These are phyloP conservation scores for Cantharis nigra DNA, from an alignment of 2,888 invertebrate species.

Conservation along the genomic window DNA sequence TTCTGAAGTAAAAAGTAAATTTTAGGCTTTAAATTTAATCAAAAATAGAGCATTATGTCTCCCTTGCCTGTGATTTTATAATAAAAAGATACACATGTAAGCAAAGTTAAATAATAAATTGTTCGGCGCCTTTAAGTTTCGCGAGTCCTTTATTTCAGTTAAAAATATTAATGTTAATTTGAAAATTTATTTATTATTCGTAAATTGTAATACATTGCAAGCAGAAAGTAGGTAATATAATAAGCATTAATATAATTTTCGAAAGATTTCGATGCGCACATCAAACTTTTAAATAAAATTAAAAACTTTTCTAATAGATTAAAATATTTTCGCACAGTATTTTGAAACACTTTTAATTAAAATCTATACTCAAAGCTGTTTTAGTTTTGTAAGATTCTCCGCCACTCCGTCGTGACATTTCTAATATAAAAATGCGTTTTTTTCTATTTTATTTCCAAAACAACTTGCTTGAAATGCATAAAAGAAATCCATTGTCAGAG, in stretches of 20 bases:
- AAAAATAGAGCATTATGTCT: conserved; percentile 32
- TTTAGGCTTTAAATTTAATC: conserved; percentile 34
- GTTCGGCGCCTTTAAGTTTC: not conserved
- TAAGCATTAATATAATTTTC: not conserved
- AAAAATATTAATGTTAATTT: not conserved
- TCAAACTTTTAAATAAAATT: not conserved
- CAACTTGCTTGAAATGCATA: conserved; percentile 5
- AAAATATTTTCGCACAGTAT: not conserved
- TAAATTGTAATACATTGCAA: not conserved
- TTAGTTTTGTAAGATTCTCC: not conserved
- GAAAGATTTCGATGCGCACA: not conserved
- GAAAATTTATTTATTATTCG: not conserved
- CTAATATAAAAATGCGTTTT: not conserved
- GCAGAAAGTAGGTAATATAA: not conserved
- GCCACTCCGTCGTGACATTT: not conserved
- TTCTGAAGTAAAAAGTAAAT: conserved; percentile 12
- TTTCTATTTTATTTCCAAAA: conserved; percentile 6
- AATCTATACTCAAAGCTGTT: not conserved
- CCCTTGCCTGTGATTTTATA: conserved; percentile 32
- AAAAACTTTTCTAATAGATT: not conserved
- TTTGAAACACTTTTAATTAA: not conserved
- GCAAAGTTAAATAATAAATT: conserved; percentile 13
- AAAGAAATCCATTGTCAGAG: conserved; percentile 5
- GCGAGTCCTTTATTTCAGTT: not conserved
- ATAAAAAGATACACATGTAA: conserved; percentile 28